Base-by-base conservation (phyloP, 2,888 invertebrate species). In the Imbricaverruca yamaguchii region DNA sequence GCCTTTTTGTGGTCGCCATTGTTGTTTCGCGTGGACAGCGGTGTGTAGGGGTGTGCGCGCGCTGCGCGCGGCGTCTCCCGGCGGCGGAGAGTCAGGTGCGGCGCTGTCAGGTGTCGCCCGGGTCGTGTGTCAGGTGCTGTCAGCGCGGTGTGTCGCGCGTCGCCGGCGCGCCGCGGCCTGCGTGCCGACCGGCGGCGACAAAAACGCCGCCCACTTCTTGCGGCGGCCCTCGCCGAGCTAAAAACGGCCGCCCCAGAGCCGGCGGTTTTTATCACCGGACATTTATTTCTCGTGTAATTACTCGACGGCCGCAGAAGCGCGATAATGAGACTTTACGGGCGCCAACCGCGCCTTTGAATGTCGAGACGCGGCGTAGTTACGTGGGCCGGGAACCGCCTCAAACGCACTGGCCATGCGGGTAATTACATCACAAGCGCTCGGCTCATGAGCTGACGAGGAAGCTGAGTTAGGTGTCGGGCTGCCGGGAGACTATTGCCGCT, bases 241-340 rank as follows among this genome's bases (percentile, higher is more conserved):
- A 69, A 39, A 69, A 15, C 69, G 39, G 12, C 39, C 59, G 59
- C 6, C 39, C 69, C 12, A 15, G 21, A 39, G 21, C 25, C 9
- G 10, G 69, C 69, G 69, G 39, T 69, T 69, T 69, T 69, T 69
- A 69, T 69, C 12, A 13, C 25, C 11, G 69, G 69, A 69, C 69
- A 69, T 69, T 39, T 69, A 69, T 69, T 69, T 21, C 39, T 9
- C n/a, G 39, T 39, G 69, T 69, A 69, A 69, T 69, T 69, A 69
- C 69, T 65, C 39, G 39, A 9, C 25, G 69, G 39, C 10, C 39
- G 69, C 25, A 39, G 39, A 25, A 39, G 39, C 39, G 69, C 69
- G 69, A 69, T 69, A 69, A 69, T 69, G 39, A 69, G 69, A 39
- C 12, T 69, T 69, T 69, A 69, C n/a, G 69, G 39, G 69, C 69